Base-by-base conservation (phyloP, 37 sponge, comb jelly and placozoan genomes). In the Beroe forskalii region DNA sequence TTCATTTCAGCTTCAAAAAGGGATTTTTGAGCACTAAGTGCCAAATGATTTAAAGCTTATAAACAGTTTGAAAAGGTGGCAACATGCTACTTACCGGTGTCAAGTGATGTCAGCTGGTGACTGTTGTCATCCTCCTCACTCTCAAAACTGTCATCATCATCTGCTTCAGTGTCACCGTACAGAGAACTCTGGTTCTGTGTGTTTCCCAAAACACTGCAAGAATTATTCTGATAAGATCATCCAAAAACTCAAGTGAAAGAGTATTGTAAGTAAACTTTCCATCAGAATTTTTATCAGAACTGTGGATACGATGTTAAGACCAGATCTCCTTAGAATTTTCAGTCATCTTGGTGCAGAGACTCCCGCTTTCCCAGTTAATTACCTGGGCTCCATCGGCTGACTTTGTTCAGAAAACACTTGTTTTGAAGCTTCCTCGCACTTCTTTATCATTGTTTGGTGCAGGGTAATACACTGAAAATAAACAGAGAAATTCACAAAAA, bases 351-450 rank as follows among this genome's bases (percentile, higher is more conserved):
- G n/a, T n/a, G n/a, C n/a, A n/a, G n/a, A n/a, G n/a, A 48, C 12
- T 12, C 55, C 55, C 55, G 12, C 12, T 6, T 48, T 48, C 55
- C 55, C 55, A 17, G 12, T 48, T 48, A 48, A 23, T 69, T 69
- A 80, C 86, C 86, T 80, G n/a, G 86, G 55, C 35, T 80, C 86
- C 86, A 80, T 80, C 1, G 86, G 86, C 55, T 80, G 86, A 44
- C 24, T 80, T 39, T 80, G 86, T 43, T 80, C 86, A 43, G 86
- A 80, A 48, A 80, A 80, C 28, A 80, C 86, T 25, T 80, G 86
- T 43, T 80, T 80, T 22, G 86, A 80, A 42, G 86, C 86, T 27
- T 80, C 86, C 28, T 80, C 86, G 28, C 86, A 80, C 86, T 80
- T 80, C 55, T 80, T 80, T 0, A 80, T 44, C 86, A 80, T 80